phyloP scores from a whole-genome alignment of 1,140 invertebrate species.

The Leptinotarsa lineolata region DNA sequence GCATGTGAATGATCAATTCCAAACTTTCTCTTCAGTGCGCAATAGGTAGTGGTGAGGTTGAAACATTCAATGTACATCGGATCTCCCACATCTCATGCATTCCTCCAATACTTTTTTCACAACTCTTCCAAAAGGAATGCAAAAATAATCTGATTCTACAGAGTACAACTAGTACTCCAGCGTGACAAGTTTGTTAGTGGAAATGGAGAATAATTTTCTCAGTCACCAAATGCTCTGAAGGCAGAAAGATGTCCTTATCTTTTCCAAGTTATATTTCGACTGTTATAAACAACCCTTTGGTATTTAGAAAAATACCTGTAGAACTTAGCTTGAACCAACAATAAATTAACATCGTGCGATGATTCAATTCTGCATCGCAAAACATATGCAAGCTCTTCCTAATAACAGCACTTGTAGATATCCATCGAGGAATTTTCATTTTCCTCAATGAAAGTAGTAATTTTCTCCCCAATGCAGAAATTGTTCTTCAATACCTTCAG shows the following conservation, averaged over 20 bases:
- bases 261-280: not conserved
- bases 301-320: not conserved
- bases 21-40: slow-evolving; percentile 18
- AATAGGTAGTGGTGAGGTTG: not conserved
- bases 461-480: slow-evolving; percentile 31
- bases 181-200: not conserved
- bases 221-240: not conserved
- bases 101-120: not conserved
- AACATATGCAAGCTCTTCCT: not conserved
- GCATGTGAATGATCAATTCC: slow-evolving; percentile 49
- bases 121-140: too few species aligned
- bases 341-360: too few species aligned
- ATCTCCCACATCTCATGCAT: slow-evolving; percentile 1
- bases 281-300: not conserved
- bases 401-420: not conserved
- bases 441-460: slow-evolving; percentile 21
- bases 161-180: not conserved
- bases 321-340: not conserved
- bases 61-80: not conserved
- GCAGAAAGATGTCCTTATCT: not conserved
- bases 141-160: not conserved
- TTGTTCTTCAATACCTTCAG: not conserved
- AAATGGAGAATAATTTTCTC: not conserved
- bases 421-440: slow-evolving; percentile 34
- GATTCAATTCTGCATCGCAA: too few species aligned